Conservation (phyloP, 1,140 invertebrate species). For the Trichonephila clavata region DNA sequence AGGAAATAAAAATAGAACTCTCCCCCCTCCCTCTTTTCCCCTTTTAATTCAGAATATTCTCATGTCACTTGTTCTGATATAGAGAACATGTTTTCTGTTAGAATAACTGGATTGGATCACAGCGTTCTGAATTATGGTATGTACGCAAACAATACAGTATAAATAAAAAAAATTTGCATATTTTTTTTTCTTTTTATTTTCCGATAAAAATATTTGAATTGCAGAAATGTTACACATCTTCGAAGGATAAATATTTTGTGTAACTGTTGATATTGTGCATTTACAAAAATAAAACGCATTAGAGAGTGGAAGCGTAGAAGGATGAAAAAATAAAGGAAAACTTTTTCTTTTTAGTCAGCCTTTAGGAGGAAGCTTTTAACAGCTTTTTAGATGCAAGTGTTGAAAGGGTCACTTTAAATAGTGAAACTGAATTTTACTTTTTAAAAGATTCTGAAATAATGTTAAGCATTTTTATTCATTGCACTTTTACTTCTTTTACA, state of each 20-base stretch:
- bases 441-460: no score
- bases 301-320: no score
- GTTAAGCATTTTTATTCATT: no score
- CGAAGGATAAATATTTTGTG: neutral
- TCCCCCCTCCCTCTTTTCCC: no score
- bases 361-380: no score
- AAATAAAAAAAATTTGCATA: neutral
- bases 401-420: no score
- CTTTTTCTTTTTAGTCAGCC: no score
- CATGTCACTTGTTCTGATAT: neutral
- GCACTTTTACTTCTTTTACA: no score
- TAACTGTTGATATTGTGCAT: neutral
- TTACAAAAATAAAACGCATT: neutral
- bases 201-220: neutral
- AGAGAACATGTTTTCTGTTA: neutral
- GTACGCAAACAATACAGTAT: neutral
- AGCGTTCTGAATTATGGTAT: neutral
- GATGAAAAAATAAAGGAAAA: no score
- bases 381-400: no score
- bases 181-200: neutral
- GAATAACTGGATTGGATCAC: conserved; percentile 1
- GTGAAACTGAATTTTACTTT: no score
- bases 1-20: conserved; percentile 14
- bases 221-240: neutral
- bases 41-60: conserved; percentile 22